Conservation (phyloP, 2,888 invertebrate genomes). For the Machimus atricapillus region DNA sequence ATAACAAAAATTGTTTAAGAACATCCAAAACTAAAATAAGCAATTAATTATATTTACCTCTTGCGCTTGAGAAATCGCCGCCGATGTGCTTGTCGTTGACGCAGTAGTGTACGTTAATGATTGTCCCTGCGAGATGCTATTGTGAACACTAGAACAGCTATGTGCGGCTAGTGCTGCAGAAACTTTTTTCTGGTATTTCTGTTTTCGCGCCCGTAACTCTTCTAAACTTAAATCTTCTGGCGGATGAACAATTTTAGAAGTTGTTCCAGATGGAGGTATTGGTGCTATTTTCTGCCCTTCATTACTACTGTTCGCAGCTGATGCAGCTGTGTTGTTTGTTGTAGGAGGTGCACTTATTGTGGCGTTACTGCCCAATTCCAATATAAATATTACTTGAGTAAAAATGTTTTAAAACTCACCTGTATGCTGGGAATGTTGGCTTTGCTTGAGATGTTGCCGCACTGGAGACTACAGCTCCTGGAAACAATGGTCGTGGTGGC, state of each 20-base stretch:
- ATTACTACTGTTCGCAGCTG: constrained; percentile 64
- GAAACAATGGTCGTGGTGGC: constrained; percentile 80
- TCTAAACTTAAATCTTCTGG: constrained; percentile 91
- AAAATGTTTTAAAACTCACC: constrained; percentile 60
- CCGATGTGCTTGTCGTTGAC: constrained; percentile 59
- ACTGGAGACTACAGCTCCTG: constrained; percentile 72
- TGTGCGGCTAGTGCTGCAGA: constrained; percentile 51
- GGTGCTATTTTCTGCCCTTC: constrained; percentile 63
- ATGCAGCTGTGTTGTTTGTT: constrained; percentile 58
- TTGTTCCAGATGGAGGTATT: constrained; percentile 81
- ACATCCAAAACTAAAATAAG: neutral
- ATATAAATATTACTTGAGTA: neutral
- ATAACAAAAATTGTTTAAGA: constrained; percentile 4
- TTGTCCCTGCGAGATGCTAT: constrained; percentile 58
- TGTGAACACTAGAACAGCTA: constrained; percentile 55
- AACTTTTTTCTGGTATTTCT: constrained; percentile 71
- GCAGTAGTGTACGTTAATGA: constrained; percentile 52
- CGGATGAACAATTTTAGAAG: constrained; percentile 91
- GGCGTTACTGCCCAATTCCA: constrained; percentile 66
- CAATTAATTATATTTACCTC: constrained; percentile 54
- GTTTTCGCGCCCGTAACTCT: constrained; percentile 76
- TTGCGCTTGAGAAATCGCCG: constrained; percentile 62
- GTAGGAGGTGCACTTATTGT: constrained; percentile 80
- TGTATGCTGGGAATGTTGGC: constrained; percentile 82
- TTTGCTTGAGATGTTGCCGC: constrained; percentile 68